These are phyloP conservation scores for Hecatera dysodea DNA, from an alignment of 2,888 invertebrate genomes.

Conservation along the genomic window DNA sequence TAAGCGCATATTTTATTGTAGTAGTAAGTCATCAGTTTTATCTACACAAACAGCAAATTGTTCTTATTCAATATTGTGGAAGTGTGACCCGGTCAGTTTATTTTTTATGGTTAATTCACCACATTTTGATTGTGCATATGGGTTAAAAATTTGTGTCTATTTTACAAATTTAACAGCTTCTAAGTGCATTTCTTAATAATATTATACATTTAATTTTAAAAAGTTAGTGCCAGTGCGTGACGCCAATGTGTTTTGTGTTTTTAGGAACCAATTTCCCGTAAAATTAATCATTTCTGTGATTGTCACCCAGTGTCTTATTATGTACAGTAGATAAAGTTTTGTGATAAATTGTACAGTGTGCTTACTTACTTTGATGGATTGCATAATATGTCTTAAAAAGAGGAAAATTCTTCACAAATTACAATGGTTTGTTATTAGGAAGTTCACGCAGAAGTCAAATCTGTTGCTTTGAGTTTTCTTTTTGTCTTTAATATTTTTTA, in stretches of 20 bases:
- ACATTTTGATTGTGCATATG: neutral
- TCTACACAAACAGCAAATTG: too few species aligned
- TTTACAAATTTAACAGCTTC: neutral
- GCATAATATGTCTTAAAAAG: constrained; percentile 61
- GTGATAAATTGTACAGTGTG: constrained; percentile 64
- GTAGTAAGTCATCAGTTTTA: too few species aligned
- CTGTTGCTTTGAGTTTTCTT: neutral
- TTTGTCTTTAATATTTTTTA: neutral
- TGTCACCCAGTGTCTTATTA: constrained; percentile 28
- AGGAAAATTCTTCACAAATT: neutral
- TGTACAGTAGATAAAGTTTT: constrained; percentile 50
- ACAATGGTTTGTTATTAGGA: neutral
- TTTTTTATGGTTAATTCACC: too few species aligned
- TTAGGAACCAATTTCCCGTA: constrained; percentile 47
- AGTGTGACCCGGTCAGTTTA: too few species aligned
- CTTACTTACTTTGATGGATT: constrained; percentile 59
- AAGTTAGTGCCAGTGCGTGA: constrained; percentile 75
- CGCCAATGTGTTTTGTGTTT: constrained; percentile 65
- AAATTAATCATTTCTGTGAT: constrained; percentile 30
- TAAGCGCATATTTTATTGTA: too few species aligned
- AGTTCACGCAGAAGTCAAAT: neutral
- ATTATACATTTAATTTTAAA: neutral
- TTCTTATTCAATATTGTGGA: too few species aligned
- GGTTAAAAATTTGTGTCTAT: neutral
- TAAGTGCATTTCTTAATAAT: constrained; percentile 6